A percentile compares a stretch with the other conserved stretches of the same genome.
These are phyloP conservation scores for Onychomys torridus DNA, from an alignment of 2,797 vertebrate genomes.

Conservation along the genomic window DNA sequence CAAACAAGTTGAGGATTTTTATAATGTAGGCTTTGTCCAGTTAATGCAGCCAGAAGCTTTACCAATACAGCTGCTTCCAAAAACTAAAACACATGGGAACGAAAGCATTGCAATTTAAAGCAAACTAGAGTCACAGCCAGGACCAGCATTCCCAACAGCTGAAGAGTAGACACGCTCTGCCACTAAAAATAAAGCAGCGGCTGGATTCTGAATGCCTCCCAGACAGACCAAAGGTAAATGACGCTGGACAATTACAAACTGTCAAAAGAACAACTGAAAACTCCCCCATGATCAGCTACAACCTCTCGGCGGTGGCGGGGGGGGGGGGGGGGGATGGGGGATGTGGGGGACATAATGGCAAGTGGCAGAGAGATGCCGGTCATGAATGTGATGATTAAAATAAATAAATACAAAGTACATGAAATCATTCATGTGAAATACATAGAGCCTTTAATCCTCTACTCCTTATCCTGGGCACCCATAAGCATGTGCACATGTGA, in stretches of 20 bases:
- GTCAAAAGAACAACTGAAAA: conserved; percentile 18
- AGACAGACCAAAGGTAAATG: conserved; percentile 70
- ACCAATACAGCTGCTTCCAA: conserved; percentile 81
- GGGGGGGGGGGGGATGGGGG: no score
- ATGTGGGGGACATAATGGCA: not conserved
- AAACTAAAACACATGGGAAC: conserved; percentile 75
- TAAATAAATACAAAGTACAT: conserved; percentile 8
- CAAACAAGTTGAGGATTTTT: conserved; percentile 78
- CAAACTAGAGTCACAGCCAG: conserved; percentile 80
- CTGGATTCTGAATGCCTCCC: conserved; percentile 29
- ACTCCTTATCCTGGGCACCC: not conserved
- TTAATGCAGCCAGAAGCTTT: conserved; percentile 71
- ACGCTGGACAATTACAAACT: conserved; percentile 44
- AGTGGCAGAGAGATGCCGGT: not conserved
- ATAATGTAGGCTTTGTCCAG: conserved; percentile 72
- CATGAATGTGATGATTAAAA: conserved; percentile 48
- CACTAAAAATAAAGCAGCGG: conserved; percentile 74
- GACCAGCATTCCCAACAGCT: conserved; percentile 72
- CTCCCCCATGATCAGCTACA: not conserved
- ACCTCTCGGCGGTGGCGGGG: no score
- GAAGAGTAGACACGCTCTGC: conserved; percentile 57
- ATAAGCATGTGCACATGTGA: not conserved
- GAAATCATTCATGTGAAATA: conserved; percentile 34
- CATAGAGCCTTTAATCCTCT: not conserved
- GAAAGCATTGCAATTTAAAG: conserved; percentile 61